Conservation (phyloP, 2,797 vertebrate species). For the Fistularia commersonii region DNA sequence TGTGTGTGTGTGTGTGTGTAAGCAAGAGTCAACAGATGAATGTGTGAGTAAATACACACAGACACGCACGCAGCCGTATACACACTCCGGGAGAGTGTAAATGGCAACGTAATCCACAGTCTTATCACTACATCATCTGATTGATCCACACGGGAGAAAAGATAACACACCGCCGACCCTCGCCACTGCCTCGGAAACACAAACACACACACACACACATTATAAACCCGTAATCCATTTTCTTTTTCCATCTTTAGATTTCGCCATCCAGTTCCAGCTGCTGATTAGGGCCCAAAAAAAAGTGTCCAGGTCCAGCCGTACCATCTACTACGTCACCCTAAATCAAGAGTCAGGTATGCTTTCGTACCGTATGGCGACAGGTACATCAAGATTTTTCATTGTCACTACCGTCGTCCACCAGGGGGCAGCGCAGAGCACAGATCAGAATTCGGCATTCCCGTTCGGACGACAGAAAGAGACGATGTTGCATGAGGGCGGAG, state of each 20-base stretch:
- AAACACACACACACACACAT: slow-evolving; percentile 53
- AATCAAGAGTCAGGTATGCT: no score
- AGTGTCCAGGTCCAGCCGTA: no score
- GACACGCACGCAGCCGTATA: slow-evolving; percentile 4
- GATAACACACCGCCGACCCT: slow-evolving; percentile 43
- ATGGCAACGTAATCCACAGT: slow-evolving; percentile 64
- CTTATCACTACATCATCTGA: slow-evolving; percentile 75
- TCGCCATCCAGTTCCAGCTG: slow-evolving; percentile 29
- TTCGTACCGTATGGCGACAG: no score
- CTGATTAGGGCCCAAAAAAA: slow-evolving; percentile 42
- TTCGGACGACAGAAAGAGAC: no score
- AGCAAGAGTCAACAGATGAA: slow-evolving; percentile 9
- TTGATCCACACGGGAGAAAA: slow-evolving; percentile 66
- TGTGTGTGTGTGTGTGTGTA: slow-evolving; percentile 14
- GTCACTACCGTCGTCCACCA: no score
- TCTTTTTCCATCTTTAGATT: slow-evolving; percentile 32
- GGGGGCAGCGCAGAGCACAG: no score
- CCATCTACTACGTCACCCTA: no score
- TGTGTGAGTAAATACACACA: slow-evolving; percentile 14
- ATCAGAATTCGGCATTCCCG: no score
- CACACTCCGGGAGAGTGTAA: slow-evolving; percentile 55
- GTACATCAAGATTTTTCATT: no score
- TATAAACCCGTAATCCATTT: slow-evolving; percentile 55
- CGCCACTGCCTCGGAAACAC: slow-evolving; percentile 36
- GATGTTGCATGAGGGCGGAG: no score